Percentiles rank a stretch among this genome's conserved stretches.
Conservation (phyloP, 2,888 invertebrate genomes). For the Coelopa pilipes region DNA sequence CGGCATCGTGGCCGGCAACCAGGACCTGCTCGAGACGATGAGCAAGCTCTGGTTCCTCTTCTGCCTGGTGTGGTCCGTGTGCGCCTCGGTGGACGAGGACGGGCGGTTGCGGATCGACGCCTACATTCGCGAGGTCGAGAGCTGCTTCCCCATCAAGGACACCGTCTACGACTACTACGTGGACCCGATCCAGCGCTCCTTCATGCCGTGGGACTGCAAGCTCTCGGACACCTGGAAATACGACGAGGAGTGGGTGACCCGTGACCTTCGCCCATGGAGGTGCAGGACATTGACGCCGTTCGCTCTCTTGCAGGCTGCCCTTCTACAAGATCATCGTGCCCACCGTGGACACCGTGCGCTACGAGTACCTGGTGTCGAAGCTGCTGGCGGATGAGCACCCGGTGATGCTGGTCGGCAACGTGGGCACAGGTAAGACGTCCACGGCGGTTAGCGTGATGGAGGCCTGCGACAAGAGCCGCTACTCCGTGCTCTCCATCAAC, state of each 20-base stretch:
- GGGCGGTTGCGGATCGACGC: constrained; percentile 81
- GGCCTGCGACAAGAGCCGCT: constrained; percentile 69
- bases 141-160: constrained; percentile 85
- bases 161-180: constrained; percentile 91
- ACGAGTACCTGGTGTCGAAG: constrained; percentile 77
- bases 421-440: constrained; percentile 89
- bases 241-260: constrained; percentile 51
- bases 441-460: constrained; percentile 76
- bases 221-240: constrained; percentile 80
- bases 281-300: background rate
- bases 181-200: constrained; percentile 76
- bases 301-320: constrained; percentile 70
- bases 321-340: constrained; percentile 89
- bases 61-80: constrained; percentile 86
- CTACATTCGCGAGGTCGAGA: constrained; percentile 82
- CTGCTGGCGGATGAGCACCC: constrained; percentile 76
- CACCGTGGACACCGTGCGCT: constrained; percentile 88
- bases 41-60: constrained; percentile 80
- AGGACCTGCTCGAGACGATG: constrained; percentile 71
- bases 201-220: constrained; percentile 84
- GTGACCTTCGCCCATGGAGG: background rate
- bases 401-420: constrained; percentile 82
- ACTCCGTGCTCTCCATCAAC: constrained; percentile 79
- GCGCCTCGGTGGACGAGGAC: constrained; percentile 82
- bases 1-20: constrained; percentile 71